Evolutionary conservation across 1,140 invertebrate genomes (phyloP).

Genomic region (Diplogasteroides magnus): DNA sequence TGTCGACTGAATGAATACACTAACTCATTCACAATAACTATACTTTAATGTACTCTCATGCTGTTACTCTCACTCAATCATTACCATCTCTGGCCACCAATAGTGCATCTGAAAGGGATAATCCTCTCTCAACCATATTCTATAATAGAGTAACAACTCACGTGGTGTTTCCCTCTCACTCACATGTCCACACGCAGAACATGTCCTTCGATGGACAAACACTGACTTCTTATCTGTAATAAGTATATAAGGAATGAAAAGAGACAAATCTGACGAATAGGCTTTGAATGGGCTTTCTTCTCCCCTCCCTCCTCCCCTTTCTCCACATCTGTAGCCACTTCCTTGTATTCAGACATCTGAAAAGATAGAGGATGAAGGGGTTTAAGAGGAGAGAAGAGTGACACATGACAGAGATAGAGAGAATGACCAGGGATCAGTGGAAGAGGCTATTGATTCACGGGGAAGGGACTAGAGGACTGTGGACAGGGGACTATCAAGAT

Average conservation of each 20-base stretch:
- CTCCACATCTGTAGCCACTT: not conserved
- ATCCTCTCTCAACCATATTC: too few relatives aligned
- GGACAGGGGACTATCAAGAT: not conserved
- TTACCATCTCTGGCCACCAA: too few relatives aligned
- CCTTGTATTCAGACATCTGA: not conserved
- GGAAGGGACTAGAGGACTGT: not conserved
- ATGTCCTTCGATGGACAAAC: not conserved
- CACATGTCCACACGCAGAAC: not conserved
- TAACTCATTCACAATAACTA: too few relatives aligned
- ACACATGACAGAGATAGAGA: not conserved
- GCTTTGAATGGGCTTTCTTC: not conserved
- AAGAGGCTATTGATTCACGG: not conserved
- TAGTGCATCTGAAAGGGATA: too few relatives aligned
- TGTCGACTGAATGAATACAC: constrained; percentile 22
- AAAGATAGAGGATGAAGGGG: not conserved
- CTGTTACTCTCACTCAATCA: too few relatives aligned
- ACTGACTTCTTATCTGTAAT: not conserved
- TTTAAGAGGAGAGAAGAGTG: not conserved
- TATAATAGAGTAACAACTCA: not conserved
- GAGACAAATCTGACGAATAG: not conserved
- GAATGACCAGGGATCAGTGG: not conserved
- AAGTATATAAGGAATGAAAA: not conserved
- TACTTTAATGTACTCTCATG: too few relatives aligned
- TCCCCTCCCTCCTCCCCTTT: not conserved
- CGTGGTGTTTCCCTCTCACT: not conserved